Evolutionary conservation across 2,113 vertebrate species (phyloP).

Genomic region (Struthidea cinerea): DNA sequence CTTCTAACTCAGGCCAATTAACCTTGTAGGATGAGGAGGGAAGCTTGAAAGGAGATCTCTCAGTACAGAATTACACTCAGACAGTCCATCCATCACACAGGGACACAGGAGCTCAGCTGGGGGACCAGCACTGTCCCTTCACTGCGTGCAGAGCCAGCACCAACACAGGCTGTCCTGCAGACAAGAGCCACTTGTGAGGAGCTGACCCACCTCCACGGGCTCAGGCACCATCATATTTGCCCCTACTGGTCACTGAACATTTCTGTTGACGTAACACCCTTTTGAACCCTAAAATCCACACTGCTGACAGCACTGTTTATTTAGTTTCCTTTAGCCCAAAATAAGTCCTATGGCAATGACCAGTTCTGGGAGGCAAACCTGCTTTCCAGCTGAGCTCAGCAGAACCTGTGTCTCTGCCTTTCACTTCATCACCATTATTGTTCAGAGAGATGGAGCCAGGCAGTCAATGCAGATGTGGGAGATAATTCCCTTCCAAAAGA

Average conservation of each 20-base stretch:
- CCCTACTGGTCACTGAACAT: not conserved
- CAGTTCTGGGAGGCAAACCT: not conserved
- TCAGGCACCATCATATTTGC: not conserved
- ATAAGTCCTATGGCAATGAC: not conserved
- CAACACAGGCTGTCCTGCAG: not conserved
- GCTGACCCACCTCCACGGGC: not conserved
- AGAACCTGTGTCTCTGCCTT: not conserved
- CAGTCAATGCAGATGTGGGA: not conserved
- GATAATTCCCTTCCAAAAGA: not conserved
- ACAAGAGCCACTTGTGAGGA: not conserved
- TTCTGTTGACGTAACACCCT: not conserved
- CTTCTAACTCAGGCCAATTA: not conserved
- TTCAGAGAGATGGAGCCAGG: not conserved
- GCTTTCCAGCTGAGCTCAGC: not conserved
- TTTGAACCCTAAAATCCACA: not conserved
- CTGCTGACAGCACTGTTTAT: not conserved
- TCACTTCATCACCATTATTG: not conserved
- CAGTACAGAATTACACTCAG: not conserved
- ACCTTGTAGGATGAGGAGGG: not conserved
- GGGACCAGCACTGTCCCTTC: accelerated
- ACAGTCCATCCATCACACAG: accelerated
- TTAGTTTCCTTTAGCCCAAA: not conserved
- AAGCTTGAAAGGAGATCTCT: not conserved
- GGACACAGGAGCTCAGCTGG: not conserved
- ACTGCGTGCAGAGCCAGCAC: not conserved